Percentiles rank a stretch among this genome's conserved stretches.
These are phyloP conservation scores for Sylvia atricapilla DNA, from an alignment of 2,113 vertebrate species.

Conservation along the genomic window DNA sequence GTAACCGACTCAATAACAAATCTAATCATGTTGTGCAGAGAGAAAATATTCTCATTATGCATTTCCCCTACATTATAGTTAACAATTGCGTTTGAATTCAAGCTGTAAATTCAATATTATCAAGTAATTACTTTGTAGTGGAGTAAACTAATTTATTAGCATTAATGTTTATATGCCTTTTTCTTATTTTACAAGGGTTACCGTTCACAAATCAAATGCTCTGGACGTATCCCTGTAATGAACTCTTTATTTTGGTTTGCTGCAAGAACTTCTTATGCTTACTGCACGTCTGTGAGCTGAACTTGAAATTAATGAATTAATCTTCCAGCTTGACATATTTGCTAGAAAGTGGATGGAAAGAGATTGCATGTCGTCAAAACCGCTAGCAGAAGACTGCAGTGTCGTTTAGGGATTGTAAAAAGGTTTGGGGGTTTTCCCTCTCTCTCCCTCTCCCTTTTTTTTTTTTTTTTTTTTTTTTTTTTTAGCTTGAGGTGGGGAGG, in stretches of 20 bases:
- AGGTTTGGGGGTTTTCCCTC: not conserved
- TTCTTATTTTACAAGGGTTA: slow-evolving; percentile 70
- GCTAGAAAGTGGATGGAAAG: slow-evolving; percentile 64
- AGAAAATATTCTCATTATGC: slow-evolving; percentile 74
- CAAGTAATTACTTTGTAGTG: slow-evolving; percentile 75
- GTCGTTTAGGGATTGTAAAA: slow-evolving; percentile 62
- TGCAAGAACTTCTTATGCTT: slow-evolving; percentile 67
- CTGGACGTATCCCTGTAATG: slow-evolving; percentile 73
- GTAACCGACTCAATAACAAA: slow-evolving; percentile 78
- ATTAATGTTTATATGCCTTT: slow-evolving; percentile 77
- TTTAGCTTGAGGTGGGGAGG: not conserved
- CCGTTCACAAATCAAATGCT: slow-evolving; percentile 76
- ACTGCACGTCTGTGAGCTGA: slow-evolving; percentile 60
- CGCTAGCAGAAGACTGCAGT: slow-evolving; percentile 29
- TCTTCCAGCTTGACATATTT: slow-evolving; percentile 66
- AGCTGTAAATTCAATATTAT: slow-evolving; percentile 79
- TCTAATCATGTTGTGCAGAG: slow-evolving; percentile 73
- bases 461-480: too few relatives aligned
- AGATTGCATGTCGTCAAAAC: slow-evolving; percentile 52
- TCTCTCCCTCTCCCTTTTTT: accelerated
- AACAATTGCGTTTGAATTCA: slow-evolving; percentile 67
- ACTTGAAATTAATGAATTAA: slow-evolving; percentile 73
- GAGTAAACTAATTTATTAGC: slow-evolving; percentile 82
- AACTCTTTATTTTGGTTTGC: slow-evolving; percentile 76
- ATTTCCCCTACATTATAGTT: slow-evolving; percentile 71